Evolutionary conservation across 2,888 invertebrate genomes (phyloP).

Genomic region (Lycophotia porphyrea): DNA sequence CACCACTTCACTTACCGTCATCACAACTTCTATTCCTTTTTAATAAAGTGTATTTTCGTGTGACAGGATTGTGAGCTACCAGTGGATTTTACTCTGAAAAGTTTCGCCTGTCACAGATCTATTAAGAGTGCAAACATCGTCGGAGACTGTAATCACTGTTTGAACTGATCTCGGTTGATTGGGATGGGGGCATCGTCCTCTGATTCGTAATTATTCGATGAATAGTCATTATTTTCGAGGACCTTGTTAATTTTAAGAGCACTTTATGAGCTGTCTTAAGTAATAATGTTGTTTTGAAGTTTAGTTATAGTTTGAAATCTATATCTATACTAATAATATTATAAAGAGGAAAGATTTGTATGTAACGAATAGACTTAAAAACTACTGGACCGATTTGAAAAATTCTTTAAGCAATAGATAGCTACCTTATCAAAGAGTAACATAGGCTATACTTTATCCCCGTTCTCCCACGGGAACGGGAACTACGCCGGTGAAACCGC

Average conservation of each 20-base stretch:
- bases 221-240: slow-evolving; percentile 23
- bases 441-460: no score
- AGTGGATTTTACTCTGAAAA: slow-evolving; percentile 46
- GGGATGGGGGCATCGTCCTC: slow-evolving; percentile 29
- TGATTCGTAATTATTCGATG: slow-evolving; percentile 19
- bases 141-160: slow-evolving; percentile 60
- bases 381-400: no score
- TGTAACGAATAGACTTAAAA: no score
- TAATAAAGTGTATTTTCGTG: slow-evolving; percentile 26
- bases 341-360: no score
- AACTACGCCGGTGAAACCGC: no score
- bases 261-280: slow-evolving; percentile 2
- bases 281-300: background rate
- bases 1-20: slow-evolving; percentile 5
- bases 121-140: slow-evolving; percentile 60
- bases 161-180: slow-evolving; percentile 57
- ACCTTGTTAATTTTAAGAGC: slow-evolving; percentile 21
- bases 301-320: no score
- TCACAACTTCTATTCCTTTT: background rate
- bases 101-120: slow-evolving; percentile 61
- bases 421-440: no score
- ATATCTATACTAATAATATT: no score
- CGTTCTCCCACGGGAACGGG: no score
- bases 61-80: background rate
- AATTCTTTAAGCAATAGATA: no score